These are phyloP conservation scores for Bacillus rossius DNA, from an alignment of 1,140 invertebrate species.

Conservation along the genomic window DNA sequence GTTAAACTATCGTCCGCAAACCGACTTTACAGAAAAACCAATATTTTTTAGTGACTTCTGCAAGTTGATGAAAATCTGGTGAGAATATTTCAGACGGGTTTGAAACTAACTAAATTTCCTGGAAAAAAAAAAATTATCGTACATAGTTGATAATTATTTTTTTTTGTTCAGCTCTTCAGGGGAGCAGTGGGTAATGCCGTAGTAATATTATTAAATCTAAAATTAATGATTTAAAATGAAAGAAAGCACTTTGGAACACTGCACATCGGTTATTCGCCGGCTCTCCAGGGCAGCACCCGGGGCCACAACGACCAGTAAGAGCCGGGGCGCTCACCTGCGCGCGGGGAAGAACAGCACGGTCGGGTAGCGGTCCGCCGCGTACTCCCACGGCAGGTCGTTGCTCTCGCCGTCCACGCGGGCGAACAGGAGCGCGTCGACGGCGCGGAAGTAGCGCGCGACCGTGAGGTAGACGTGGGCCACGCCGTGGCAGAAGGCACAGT, in stretches of 20 bases:
- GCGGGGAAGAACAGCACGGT: slow-evolving; percentile 68
- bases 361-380: slow-evolving; percentile 66
- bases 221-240: background rate
- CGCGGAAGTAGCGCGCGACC: slow-evolving; percentile 54
- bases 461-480: slow-evolving; percentile 57
- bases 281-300: no score
- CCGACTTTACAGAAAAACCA: no score
- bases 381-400: slow-evolving; percentile 79
- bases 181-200: no score
- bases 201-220: no score
- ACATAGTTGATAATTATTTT: no score
- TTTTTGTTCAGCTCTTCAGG: no score
- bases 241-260: background rate
- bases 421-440: slow-evolving; percentile 52
- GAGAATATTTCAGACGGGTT: no score
- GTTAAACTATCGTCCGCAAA: no score
- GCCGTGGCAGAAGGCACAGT: slow-evolving; percentile 67
- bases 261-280: no score
- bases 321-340: slow-evolving; percentile 37
- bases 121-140: background rate
- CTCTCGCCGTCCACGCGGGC: slow-evolving; percentile 69
- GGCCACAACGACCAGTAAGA: no score
- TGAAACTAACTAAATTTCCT: background rate
- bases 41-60: no score
- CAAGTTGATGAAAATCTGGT: no score